Evolutionary conservation across 2,888 invertebrate genomes (phyloP).

Genomic region (Pachliopta kotzebuea): DNA sequence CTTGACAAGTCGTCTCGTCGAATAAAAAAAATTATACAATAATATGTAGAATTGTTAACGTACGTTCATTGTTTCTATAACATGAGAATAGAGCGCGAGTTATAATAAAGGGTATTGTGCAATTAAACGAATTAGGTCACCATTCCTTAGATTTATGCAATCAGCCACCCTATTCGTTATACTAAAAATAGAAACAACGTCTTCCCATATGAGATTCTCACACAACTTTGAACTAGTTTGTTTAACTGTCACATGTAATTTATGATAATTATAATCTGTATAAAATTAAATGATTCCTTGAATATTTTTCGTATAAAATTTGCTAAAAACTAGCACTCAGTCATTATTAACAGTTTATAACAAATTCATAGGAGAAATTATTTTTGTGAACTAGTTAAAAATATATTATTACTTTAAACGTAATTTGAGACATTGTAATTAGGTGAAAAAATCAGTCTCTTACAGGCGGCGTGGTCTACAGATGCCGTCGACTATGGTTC

Average conservation of each 20-base stretch:
- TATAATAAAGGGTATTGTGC: slow-evolving; percentile 10
- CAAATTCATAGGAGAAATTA: background rate
- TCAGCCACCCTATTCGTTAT: slow-evolving; percentile 27
- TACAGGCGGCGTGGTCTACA: slow-evolving; percentile 45
- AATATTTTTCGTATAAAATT: background rate
- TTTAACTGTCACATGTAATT: background rate
- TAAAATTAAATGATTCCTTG: background rate
- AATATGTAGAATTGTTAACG: background rate
- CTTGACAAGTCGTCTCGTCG: no score
- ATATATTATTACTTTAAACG: background rate
- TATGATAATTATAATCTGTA: no score
- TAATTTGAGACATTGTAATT: background rate
- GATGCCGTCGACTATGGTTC: slow-evolving; percentile 53
- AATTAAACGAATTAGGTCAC: slow-evolving; percentile 18
- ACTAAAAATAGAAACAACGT: slow-evolving; percentile 29
- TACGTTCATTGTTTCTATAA: background rate
- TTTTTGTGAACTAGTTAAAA: background rate
- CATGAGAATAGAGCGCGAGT: background rate
- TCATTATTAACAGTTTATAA: background rate
- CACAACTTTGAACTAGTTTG: background rate
- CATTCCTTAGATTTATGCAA: slow-evolving; percentile 35
- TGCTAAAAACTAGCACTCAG: background rate
- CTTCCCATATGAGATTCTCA: slow-evolving; percentile 34
- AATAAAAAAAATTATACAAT: no score
- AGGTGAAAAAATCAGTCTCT: slow-evolving; percentile 4